Evolutionary conservation across 2,797 vertebrate species (phyloP).

Genomic region (Kryptopterus vitreolus): DNA sequence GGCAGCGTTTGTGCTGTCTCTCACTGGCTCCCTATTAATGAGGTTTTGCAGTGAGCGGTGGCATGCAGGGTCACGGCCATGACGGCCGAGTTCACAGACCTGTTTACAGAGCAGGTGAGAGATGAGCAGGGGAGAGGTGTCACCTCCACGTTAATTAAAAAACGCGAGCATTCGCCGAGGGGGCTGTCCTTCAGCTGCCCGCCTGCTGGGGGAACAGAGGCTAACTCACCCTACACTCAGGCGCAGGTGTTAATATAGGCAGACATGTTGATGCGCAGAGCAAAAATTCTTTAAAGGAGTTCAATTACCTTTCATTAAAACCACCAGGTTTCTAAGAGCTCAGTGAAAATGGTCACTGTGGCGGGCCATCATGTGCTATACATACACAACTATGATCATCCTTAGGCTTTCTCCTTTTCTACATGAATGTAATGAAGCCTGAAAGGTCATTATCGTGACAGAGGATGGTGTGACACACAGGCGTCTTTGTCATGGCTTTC

Average conservation of each 20-base stretch:
- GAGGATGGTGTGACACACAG: conserved; percentile 33
- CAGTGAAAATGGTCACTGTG: not conserved
- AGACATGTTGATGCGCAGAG: conserved; percentile 34
- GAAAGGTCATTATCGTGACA: conserved; percentile 13
- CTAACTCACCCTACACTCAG: conserved; percentile 33
- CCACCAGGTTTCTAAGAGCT: not conserved
- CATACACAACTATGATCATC: not conserved
- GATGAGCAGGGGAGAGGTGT: conserved; percentile 66
- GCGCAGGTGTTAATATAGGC: conserved; percentile 44
- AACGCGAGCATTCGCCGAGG: conserved; percentile 61
- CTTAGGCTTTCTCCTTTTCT: not conserved
- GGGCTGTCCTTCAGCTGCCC: conserved; percentile 67
- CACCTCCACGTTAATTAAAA: conserved; percentile 72
- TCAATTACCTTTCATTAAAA: conserved; percentile 31
- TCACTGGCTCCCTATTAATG: conserved; percentile 68
- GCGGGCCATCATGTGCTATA: not conserved
- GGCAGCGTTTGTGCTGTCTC: conserved; percentile 64
- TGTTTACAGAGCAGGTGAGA: conserved; percentile 76
- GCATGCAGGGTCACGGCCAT: conserved; percentile 67
- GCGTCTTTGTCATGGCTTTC: conserved; percentile 21
- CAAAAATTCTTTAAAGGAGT: conserved; percentile 34
- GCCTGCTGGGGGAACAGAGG: conserved; percentile 52
- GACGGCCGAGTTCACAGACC: conserved; percentile 71
- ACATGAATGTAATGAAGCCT: not conserved
- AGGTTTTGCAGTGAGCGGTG: conserved; percentile 78